Evolutionary conservation across 1,140 invertebrate genomes (phyloP), one percentile per base, ranked within the genome.

Genomic region (Drosophila bocki): DNA sequence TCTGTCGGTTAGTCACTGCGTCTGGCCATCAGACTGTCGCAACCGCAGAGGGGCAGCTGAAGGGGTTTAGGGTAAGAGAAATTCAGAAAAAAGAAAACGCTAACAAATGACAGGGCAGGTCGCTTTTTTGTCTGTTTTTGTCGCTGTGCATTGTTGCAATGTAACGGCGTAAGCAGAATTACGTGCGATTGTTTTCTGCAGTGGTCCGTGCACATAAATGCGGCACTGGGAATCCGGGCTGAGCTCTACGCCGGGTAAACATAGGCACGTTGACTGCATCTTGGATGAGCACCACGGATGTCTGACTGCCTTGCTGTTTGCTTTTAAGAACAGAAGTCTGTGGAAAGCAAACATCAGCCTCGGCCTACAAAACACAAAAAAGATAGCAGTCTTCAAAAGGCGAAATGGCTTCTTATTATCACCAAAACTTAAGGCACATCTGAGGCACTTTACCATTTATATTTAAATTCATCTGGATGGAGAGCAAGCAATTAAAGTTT

Each of bases 101-200:
- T 74, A 85, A 84, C 71, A 90, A 84, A 85, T 79, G 75, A 78
- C 45, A 51, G 72, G 69, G 45, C 65, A 64, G 60, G 50, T 37
- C 33, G 51, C 17, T 35, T 59, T 76, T 75, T 65, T 54, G 37
- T n/a, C 26, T 26, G 33, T 65, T 59, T 58, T 74, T 72, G 70
- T 61, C 33, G 48, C 62, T 61, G 35, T 69, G 79, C 70, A 72
- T 77, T 91, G 82, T 91, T 80, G 86, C 82, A 86, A 86, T 82
- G 86, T 50, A 77, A 90, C 85, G 54, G 71, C 87, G 86, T 91
- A 87, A 91, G 86, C 86, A 91, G 86, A 91, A 91, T 91, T 91
- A 91, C 86, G 86, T 91, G 86, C 86, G 85, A 91, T 91, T 91
- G 86, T 91, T 91, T 86, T 91, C 79, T 84, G 88, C 84, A 85